Base-by-base conservation (phyloP, 2,113 vertebrate genomes). In the Hydrolagus affinis region DNA sequence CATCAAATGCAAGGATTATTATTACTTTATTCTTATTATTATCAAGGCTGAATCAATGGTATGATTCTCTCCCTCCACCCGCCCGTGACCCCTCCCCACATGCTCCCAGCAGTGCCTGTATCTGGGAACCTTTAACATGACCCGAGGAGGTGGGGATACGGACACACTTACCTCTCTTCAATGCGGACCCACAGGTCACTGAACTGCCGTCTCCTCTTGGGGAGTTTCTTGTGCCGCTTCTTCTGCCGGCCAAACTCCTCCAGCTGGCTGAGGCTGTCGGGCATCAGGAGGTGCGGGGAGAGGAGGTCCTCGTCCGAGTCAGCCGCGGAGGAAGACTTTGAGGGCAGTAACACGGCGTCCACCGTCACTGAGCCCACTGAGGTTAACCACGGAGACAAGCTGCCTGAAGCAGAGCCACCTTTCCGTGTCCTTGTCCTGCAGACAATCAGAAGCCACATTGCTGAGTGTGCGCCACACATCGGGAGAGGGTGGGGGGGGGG, bases 151-250 rank as follows among this genome's bases (percentile, higher is more conserved):
- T n/a, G n/a, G 44, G 44, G 44, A 44, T 1, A 44, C 44, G 6
- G 44, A 44, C 44, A 66, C 57, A 90, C 95, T 95, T 88, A 99
- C 98, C 98, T 94, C 87, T 96, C 96, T 87, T 95, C 96, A 28
- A 99, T 95, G 88, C 98, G 97, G 86, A 99, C 98, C 98, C 98
- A 99, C 86, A 99, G 94, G 91, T 99, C 98, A 14, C 95, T 99
- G 92, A 99, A 99, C 87, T 98, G 95, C 75, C 95, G 92, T 30
- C 96, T 95, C 32, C 92, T 91, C 0, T 94, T 95, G 86, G 96
- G 95, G 85, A 92, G 91, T 87, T 96, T 97, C 88, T 95, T 94
- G 85, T 95, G 96, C 93, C 93, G 93, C 25, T 96, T 95, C 88
- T 97, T 98, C 88, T 97, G 96, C 12, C 96, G 90, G 25, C 98